Percentiles rank a stretch among this genome's conserved stretches.
Evolutionary conservation across 2,113 vertebrate genomes (phyloP).

Genomic region (Pelusios castaneus): DNA sequence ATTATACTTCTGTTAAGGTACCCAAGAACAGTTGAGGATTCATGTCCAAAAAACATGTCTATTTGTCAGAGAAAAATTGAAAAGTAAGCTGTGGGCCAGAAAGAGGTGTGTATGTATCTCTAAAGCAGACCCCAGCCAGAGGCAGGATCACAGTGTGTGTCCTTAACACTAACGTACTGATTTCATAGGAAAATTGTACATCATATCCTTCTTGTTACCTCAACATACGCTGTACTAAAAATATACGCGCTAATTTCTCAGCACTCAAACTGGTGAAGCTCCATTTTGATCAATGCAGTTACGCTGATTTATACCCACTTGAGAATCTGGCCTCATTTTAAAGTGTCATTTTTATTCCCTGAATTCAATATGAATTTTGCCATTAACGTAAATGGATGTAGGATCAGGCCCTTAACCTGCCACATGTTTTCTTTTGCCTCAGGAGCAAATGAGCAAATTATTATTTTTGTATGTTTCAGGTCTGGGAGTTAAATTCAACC

Average conservation of each 20-base stretch:
- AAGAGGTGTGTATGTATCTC: background rate
- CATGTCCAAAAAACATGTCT: background rate
- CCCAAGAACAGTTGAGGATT: background rate
- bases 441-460: background rate
- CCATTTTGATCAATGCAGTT: background rate
- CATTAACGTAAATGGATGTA: conserved; percentile 1
- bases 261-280: background rate
- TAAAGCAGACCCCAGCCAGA: background rate
- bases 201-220: background rate
- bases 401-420: background rate
- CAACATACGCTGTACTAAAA: background rate
- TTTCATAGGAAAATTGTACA: background rate
- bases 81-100: background rate
- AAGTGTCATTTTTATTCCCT: background rate
- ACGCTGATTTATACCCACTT: background rate
- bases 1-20: conserved; percentile 17
- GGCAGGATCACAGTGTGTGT: accelerated
- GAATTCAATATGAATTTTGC: background rate
- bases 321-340: background rate
- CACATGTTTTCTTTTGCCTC: background rate
- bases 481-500: background rate
- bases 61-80: background rate
- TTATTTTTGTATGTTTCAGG: background rate
- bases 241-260: background rate
- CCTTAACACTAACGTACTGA: background rate